These are phyloP conservation scores for Lomographa bimaculata DNA, from an alignment of 2,888 invertebrate genomes.

Conservation along the genomic window DNA sequence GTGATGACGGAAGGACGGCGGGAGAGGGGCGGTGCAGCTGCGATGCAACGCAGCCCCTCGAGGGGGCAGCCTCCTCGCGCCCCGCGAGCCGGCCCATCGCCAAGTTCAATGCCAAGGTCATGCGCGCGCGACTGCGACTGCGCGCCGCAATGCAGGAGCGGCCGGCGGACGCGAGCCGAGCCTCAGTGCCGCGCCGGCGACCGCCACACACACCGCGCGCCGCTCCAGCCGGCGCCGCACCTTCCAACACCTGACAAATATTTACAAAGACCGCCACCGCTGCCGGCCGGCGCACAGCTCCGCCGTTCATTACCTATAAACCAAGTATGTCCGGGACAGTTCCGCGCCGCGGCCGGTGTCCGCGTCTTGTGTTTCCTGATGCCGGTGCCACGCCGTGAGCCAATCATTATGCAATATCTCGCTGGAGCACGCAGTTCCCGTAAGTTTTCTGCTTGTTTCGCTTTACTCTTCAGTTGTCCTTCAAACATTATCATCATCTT, in stretches of 20 bases:
- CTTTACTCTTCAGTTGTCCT: background rate
- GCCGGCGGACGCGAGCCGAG: slow-evolving; percentile 64
- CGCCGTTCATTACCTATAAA: slow-evolving; percentile 1
- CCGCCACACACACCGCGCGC: slow-evolving; percentile 62
- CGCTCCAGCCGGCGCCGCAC: slow-evolving; percentile 42
- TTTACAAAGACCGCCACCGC: slow-evolving; percentile 28
- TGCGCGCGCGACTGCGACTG: slow-evolving; percentile 85
- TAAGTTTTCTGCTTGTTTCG: slow-evolving; percentile 50
- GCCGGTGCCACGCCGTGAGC: slow-evolving; percentile 44
- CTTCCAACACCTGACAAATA: slow-evolving; percentile 52
- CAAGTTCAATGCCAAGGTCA: slow-evolving; percentile 94
- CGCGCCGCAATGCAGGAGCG: slow-evolving; percentile 87
- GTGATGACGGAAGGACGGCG: slow-evolving; percentile 59
- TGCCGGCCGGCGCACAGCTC: slow-evolving; percentile 16
- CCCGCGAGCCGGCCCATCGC: slow-evolving; percentile 80
- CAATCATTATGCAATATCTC: slow-evolving; percentile 67
- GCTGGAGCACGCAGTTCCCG: slow-evolving; percentile 49
- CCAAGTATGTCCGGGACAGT: slow-evolving; percentile 17
- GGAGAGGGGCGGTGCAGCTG: slow-evolving; percentile 77
- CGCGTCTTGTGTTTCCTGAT: slow-evolving; percentile 51
- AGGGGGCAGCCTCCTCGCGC: slow-evolving; percentile 34
- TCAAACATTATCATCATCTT: too few relatives aligned
- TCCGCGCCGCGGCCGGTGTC: slow-evolving; percentile 35
- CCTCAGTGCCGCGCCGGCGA: slow-evolving; percentile 75
- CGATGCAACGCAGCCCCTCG: slow-evolving; percentile 68